These are phyloP conservation scores for Montipora capricornis DNA, from an alignment of 64 coral and sea anemone genomes.

Conservation along the genomic window DNA sequence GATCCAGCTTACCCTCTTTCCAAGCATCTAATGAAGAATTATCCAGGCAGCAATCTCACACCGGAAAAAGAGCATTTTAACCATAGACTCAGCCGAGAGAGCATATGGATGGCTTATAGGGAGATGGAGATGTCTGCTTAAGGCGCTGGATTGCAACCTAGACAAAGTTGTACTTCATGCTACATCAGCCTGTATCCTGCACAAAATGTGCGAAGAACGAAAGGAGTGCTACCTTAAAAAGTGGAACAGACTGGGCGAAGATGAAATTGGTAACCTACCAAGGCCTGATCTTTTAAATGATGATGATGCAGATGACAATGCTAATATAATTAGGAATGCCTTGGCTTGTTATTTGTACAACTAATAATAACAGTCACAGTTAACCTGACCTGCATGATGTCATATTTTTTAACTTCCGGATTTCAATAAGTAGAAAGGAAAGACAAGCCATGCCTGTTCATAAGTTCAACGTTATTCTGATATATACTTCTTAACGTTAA, in stretches of 20 bases:
- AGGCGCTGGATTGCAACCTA: constrained; percentile 26
- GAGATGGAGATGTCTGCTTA: constrained; percentile 21
- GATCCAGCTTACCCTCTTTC: not conserved
- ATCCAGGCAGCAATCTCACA: constrained; percentile 57
- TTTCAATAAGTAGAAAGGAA: not conserved
- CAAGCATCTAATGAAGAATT: constrained; percentile 34
- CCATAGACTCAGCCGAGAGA: constrained; percentile 53
- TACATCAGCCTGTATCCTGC: constrained; percentile 33
- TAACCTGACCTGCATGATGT: not conserved
- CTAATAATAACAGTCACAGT: not conserved
- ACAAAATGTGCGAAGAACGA: constrained; percentile 50
- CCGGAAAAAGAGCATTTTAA: constrained; percentile 62
- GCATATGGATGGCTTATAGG: not conserved
- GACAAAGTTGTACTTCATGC: constrained; percentile 42
- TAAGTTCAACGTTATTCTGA: constrained; percentile 1
- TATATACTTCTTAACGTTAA: not conserved
- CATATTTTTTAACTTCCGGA: not conserved
- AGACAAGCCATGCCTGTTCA: constrained; percentile 20
- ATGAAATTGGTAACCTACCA: constrained; percentile 55
- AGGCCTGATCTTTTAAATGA: not conserved
- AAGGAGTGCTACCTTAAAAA: constrained; percentile 35
- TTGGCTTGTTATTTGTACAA: constrained; percentile 48
- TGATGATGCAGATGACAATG: constrained; percentile 10
- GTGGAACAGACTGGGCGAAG: constrained; percentile 17
- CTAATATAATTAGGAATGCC: constrained; percentile 19